Conservation (phyloP, 2,888 invertebrate species). For the Chloroclystis v-ata region DNA sequence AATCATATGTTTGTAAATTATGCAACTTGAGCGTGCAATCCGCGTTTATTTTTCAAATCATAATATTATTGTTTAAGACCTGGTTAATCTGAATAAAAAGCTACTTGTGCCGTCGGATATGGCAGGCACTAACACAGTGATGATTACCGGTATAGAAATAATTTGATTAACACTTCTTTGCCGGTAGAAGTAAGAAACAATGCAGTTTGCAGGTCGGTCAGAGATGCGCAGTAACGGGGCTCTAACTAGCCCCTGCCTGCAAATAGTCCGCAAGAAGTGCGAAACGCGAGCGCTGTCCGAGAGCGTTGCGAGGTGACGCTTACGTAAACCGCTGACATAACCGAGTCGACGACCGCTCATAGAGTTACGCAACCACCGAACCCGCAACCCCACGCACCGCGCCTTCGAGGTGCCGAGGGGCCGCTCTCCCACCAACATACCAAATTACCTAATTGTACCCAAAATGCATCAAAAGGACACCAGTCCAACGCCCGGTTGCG, state of each 20-base stretch:
- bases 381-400: slow-evolving; percentile 71
- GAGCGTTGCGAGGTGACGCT: slow-evolving; percentile 72
- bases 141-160: slow-evolving; percentile 30
- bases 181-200: slow-evolving; percentile 41
- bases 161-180: slow-evolving; percentile 38
- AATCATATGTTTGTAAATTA: slow-evolving; percentile 54
- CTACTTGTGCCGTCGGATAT: slow-evolving; percentile 2
- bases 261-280: slow-evolving; percentile 71
- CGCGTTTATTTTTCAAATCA: slow-evolving; percentile 5
- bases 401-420: slow-evolving; percentile 48
- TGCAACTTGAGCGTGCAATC: slow-evolving; percentile 37
- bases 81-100: too few species aligned
- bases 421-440: slow-evolving; percentile 50
- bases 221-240: slow-evolving; percentile 40
- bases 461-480: slow-evolving; percentile 73
- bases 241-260: slow-evolving; percentile 61
- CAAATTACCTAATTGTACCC: slow-evolving; percentile 72
- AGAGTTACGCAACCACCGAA: slow-evolving; percentile 69
- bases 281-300: slow-evolving; percentile 66
- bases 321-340: slow-evolving; percentile 77
- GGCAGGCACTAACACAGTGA: background rate
- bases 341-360: slow-evolving; percentile 73
- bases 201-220: slow-evolving; percentile 37
- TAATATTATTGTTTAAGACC: too few species aligned
- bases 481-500: slow-evolving; percentile 62